A percentile compares a stretch with the other conserved stretches of the same genome.
These are phyloP conservation scores for Temnothorax rugatulus DNA, from an alignment of 2,888 invertebrate species.

Conservation along the genomic window DNA sequence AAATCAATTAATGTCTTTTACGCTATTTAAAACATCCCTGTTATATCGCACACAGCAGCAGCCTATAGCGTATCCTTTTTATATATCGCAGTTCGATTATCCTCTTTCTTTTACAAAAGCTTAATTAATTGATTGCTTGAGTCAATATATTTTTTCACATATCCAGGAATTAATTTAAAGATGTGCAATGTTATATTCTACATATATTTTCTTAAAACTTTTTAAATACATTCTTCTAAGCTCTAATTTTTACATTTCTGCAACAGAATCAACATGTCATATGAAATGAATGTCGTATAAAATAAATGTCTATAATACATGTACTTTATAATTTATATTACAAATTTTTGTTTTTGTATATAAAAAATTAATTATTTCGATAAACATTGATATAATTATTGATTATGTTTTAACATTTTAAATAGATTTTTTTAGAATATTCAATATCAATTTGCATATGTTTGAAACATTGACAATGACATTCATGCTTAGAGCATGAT, in stretches of 20 bases:
- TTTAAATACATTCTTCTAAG: background rate
- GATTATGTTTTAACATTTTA: background rate
- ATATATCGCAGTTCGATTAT: background rate
- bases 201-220: background rate
- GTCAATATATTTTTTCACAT: background rate
- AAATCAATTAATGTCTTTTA: slow-evolving; percentile 37
- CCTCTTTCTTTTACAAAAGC: background rate
- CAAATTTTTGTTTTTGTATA: background rate
- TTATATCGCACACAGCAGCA: background rate
- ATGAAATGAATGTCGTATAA: too few relatives aligned
- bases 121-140: background rate
- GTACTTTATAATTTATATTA: background rate
- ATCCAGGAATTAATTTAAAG: background rate
- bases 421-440: background rate
- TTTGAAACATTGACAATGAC: slow-evolving; percentile 26
- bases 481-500: slow-evolving; percentile 23
- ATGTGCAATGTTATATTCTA: background rate
- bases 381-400: background rate
- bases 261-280: background rate
- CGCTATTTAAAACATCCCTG: background rate
- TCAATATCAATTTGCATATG: background rate
- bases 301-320: background rate
- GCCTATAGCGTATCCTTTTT: background rate
- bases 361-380: background rate
- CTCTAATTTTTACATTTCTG: background rate